Conservation (phyloP, 2,888 invertebrate genomes). For the Bruchidius siliquastri region DNA sequence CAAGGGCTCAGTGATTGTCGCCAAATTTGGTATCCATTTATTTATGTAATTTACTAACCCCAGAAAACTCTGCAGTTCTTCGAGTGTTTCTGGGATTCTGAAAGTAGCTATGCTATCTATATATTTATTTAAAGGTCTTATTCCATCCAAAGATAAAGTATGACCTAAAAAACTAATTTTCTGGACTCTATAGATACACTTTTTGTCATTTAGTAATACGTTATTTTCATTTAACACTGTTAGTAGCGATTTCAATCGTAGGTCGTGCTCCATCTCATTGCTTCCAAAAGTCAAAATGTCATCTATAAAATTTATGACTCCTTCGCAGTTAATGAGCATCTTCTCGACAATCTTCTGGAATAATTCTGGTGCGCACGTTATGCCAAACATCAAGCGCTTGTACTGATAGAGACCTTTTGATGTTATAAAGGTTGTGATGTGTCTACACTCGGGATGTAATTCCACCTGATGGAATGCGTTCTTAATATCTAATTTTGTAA, state of each 20-base stretch:
- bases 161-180: conserved; percentile 15
- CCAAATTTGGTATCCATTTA: conserved; percentile 13
- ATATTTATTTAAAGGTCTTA: conserved; percentile 12
- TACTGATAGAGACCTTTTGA: conserved; percentile 36
- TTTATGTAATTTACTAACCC: conserved; percentile 11
- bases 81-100: conserved; percentile 20
- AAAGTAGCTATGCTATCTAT: conserved; percentile 12
- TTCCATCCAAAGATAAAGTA: conserved; percentile 7
- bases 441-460: conserved; percentile 28
- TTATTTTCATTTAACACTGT: conserved; percentile 22
- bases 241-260: conserved; percentile 12
- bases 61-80: conserved; percentile 18
- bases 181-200: conserved; percentile 29
- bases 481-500: conserved; percentile 30
- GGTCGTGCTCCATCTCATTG: conserved; percentile 30
- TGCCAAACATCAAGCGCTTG: conserved; percentile 33
- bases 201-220: conserved; percentile 23
- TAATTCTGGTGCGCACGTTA: conserved; percentile 39
- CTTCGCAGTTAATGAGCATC: conserved; percentile 36
- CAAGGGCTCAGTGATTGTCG: conserved; percentile 14
- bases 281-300: conserved; percentile 39
- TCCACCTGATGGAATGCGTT: conserved; percentile 40
- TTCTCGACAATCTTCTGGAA: conserved; percentile 38
- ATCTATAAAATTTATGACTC: conserved; percentile 38
- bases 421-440: conserved; percentile 33